Evolutionary conservation across 1,140 invertebrate genomes (phyloP), one percentile per base, ranked within the genome.

Genomic region (Oryctes rhinoceros): DNA sequence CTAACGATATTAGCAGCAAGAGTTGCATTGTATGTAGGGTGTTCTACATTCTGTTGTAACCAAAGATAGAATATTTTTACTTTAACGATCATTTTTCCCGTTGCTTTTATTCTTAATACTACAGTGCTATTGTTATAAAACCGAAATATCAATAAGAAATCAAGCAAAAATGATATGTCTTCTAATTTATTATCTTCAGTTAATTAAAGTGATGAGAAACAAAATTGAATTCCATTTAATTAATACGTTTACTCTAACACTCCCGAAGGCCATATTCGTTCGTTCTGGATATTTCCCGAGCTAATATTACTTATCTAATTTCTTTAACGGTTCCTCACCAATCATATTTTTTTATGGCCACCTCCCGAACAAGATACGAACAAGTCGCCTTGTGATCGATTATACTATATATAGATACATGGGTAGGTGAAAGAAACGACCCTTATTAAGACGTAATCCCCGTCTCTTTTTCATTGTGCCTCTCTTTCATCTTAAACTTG

Each of bases 361-460:
- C 24, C 20, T 13, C 24, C 65, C 13, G 65, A 71, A 71, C 65
- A 71, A 71, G 65, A 37, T 71, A 71, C 65, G 65, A 37, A 71
- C 65, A 71, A 71, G 65, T 71, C 65, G 24, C 35, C 65, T 37
- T 24, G 65, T 71, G 65, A 71, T 71, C 65, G 65, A 71, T 15
- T 15, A 30, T 35, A 15, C 15, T 59, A 59, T 71, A 37, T 71
- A 71, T 20, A 71, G 20, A 30, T 71, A 71, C 20, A 71, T 71
- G 35, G 65, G 65, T 71, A 71, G 65, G 65, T 71, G 65, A 71
- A 71, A 37, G 65, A 71, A 71, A 71, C 65, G 65, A 71, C 65
- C 65, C 65, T 37, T 71, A 71, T 71, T 71, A 71, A 71, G 65
- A 71, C 65, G 65, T 71, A 71, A 71, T 71, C 65, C 65, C 10